Base-by-base conservation (phyloP, 2,797 vertebrate species). In the Dendrocincla tyrannina region DNA sequence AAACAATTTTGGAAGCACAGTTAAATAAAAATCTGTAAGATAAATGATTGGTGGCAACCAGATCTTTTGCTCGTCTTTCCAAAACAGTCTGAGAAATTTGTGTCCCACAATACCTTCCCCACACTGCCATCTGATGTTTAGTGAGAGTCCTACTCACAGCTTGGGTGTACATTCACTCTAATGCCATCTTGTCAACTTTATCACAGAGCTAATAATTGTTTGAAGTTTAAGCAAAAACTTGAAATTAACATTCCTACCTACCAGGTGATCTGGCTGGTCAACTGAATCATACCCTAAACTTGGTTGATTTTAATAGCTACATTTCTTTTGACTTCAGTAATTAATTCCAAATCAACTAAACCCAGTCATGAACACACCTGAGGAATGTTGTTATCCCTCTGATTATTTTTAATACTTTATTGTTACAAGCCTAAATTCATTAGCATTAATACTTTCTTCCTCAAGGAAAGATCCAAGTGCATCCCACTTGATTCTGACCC, bases 61-160 rank as follows among this genome's bases (percentile, higher is more conserved):
- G 39, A 47, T 80, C 49, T 58, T 84, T 67, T 66, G 39, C 27
- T 91, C 4, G 0, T 59, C 20, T 80, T 81, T 62, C 37, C 73
- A 27, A 32, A 15, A 10, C 8, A 25, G 58, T 1, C 55, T 10
- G 77, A 72, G 66, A 58, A 46, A 47, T 60, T 9, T 7, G 4
- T 53, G 74, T 64, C 72, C 47, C 47, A 39, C 72, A 66, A 46
- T 69, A 22, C 72, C 79, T 93, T 94, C 89, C 82, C 89, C 95
- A 93, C 73, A 93, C 50, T 0, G 91, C 95, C 95, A 95, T n/a
- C 95, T 96, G 88, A 89, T 63, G 95, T 74, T 80, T 55, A 50
- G 3, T 16, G 30, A 15, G 58, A 75, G 66, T 59, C 69, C 62
- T 77, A 30, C 89, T 35, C 5, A 0, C 16, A 32, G 2, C n/a